These are phyloP conservation scores for Gadus macrocephalus DNA, from an alignment of 2,113 vertebrate genomes.

Conservation along the genomic window DNA sequence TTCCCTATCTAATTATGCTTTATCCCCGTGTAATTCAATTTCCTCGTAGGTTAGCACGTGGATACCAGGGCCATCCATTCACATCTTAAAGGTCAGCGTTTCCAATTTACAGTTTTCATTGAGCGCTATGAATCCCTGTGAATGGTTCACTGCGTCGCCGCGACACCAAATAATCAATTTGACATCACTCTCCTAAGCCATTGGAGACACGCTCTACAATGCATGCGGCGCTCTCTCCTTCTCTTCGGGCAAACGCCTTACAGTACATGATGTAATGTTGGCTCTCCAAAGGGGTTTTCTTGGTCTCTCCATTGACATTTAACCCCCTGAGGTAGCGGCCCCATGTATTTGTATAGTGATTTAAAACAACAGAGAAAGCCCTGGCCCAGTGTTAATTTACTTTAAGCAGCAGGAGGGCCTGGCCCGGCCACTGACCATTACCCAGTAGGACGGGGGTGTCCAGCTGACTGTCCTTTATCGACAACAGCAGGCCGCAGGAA, in stretches of 20 bases:
- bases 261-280: slow-evolving; percentile 23
- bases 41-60: slow-evolving; percentile 44
- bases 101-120: slow-evolving; percentile 18
- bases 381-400: slow-evolving; percentile 72
- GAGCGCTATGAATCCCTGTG: slow-evolving; percentile 22
- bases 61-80: slow-evolving; percentile 41
- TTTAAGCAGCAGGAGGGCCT: slow-evolving; percentile 63
- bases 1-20: slow-evolving; percentile 70
- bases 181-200: too few relatives aligned
- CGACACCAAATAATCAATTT: too few relatives aligned
- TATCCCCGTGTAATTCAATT: slow-evolving; percentile 73
- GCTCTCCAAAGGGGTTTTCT: slow-evolving; percentile 22
- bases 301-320: slow-evolving; percentile 46
- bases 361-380: slow-evolving; percentile 66
- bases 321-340: slow-evolving; percentile 48
- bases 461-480: slow-evolving; percentile 80
- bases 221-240: too few relatives aligned
- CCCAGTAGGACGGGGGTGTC: slow-evolving; percentile 79
- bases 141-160: too few relatives aligned
- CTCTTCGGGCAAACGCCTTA: slow-evolving; percentile 20
- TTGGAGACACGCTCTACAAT: too few relatives aligned
- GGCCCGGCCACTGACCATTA: slow-evolving; percentile 79
- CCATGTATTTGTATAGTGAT: slow-evolving; percentile 63
- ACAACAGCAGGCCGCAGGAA: slow-evolving; percentile 74
- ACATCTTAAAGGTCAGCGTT: slow-evolving; percentile 57